Conservation (phyloP, 2,797 vertebrate genomes). For the Galago senegalensis region DNA sequence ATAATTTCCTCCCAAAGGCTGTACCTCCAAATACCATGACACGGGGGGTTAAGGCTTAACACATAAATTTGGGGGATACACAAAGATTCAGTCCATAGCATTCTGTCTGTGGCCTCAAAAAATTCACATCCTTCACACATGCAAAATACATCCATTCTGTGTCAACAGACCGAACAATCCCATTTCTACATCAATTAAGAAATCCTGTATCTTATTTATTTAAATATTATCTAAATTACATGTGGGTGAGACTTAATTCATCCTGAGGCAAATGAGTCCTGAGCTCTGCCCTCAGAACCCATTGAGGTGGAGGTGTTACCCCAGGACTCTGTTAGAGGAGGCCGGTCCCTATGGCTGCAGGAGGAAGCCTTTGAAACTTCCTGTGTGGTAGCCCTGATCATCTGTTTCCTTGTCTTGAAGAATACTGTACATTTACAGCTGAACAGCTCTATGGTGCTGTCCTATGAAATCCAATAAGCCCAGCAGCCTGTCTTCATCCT, state of each 20-base stretch:
- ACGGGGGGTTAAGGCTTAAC: neutral
- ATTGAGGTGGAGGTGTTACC: neutral
- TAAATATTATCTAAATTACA: neutral
- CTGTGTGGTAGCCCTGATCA: neutral
- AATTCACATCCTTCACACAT: neutral
- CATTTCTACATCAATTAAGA: neutral
- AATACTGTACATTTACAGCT: neutral
- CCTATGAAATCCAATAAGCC: neutral
- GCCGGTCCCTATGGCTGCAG: too few species aligned
- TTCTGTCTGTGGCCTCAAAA: neutral
- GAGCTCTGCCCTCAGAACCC: neutral
- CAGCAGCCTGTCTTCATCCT: neutral
- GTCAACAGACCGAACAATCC: neutral
- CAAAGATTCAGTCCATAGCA: neutral
- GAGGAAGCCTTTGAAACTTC: neutral
- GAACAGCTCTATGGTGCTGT: neutral
- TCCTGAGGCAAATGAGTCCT: neutral
- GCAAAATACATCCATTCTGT: neutral
- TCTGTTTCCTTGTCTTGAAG: neutral
- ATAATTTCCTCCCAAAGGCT: neutral
- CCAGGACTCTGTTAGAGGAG: neutral
- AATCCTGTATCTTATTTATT: neutral
- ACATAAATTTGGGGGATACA: neutral
- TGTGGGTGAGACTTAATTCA: neutral
- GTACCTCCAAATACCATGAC: neutral